These are phyloP conservation scores for Macrochelys suwanniensis DNA, from an alignment of 2,797 vertebrate genomes.

Conservation along the genomic window DNA sequence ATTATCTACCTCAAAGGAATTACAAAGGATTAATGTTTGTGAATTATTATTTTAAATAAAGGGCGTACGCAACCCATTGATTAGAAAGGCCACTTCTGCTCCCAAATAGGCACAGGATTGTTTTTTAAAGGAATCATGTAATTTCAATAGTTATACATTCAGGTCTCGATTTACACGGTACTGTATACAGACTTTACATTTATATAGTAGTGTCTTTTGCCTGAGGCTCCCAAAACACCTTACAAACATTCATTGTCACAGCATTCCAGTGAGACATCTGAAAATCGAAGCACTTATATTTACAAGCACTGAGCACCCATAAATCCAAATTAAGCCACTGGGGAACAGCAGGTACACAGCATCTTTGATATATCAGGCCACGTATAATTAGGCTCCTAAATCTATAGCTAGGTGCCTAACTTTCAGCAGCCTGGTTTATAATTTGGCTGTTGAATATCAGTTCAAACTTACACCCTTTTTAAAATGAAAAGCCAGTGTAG, in stretches of 20 bases:
- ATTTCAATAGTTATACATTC: neutral
- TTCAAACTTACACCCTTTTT: neutral
- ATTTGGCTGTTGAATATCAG: fast-evolving
- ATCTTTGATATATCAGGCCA: neutral
- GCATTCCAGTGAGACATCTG: neutral
- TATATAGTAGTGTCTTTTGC: neutral
- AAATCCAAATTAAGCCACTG: neutral
- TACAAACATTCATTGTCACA: neutral
- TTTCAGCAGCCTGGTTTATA: neutral
- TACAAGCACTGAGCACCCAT: neutral
- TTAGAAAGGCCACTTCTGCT: neutral
- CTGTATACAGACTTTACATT: neutral
- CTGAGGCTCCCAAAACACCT: neutral
- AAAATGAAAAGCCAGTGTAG: neutral
- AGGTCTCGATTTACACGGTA: too few species aligned
- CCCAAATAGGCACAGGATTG: neutral
- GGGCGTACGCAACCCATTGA: neutral
- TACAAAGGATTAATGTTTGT: neutral
- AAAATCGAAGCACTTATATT: neutral
- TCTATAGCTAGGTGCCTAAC: neutral
- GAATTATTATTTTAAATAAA: neutral
- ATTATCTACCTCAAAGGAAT: fast-evolving
- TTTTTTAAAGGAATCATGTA: neutral
- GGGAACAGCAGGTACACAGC: neutral
- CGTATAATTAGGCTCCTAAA: neutral